Conservation (phyloP, 2,113 vertebrate species). For the Heloderma charlesbogerti region DNA sequence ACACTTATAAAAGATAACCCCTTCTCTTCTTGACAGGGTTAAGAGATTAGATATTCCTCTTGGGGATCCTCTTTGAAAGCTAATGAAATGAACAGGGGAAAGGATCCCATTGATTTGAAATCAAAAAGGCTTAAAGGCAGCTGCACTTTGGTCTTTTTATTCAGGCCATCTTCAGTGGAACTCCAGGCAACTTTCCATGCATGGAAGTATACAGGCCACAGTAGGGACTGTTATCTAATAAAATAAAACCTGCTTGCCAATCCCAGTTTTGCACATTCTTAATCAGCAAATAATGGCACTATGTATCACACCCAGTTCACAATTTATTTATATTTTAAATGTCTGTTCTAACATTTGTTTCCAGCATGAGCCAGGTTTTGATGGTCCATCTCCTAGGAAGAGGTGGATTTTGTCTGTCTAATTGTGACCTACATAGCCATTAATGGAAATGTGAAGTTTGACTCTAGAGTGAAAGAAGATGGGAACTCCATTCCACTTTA, state of each 20-base stretch:
- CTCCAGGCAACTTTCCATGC: not conserved
- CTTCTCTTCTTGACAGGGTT: not conserved
- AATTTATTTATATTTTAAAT: not conserved
- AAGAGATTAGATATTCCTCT: not conserved
- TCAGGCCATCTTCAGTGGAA: constrained; percentile 7
- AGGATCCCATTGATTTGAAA: not conserved
- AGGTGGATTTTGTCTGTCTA: not conserved
- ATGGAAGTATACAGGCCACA: not conserved
- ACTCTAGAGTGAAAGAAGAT: constrained; percentile 15
- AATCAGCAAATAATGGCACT: not conserved
- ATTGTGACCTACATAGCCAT: not conserved
- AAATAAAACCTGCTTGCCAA: not conserved
- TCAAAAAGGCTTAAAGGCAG: not conserved
- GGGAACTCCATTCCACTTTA: constrained; percentile 3
- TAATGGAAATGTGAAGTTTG: not conserved
- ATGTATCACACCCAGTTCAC: not conserved
- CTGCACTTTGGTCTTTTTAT: not conserved
- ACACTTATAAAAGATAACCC: not conserved
- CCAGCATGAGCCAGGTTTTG: not conserved
- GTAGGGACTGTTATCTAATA: not conserved
- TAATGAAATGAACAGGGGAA: constrained; percentile 31
- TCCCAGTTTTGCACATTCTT: not conserved
- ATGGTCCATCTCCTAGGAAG: not conserved
- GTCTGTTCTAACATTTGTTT: not conserved
- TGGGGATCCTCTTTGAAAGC: not conserved